These are phyloP conservation scores for Drosophila lacicola DNA, from an alignment of 2,888 invertebrate genomes.

Conservation along the genomic window DNA sequence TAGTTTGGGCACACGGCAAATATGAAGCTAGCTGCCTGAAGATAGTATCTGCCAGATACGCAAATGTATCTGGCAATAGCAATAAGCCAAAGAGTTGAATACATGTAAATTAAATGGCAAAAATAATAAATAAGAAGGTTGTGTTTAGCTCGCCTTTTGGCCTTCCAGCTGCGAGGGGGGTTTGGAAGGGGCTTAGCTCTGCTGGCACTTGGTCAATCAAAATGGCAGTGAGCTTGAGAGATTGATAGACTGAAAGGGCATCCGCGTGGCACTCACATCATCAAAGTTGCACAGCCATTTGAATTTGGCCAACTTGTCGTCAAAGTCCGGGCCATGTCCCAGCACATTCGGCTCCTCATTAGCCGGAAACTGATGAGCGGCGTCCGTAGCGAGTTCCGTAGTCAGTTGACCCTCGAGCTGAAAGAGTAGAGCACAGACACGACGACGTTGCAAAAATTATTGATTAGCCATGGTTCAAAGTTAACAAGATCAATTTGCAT, in stretches of 20 bases:
- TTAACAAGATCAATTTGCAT: constrained; percentile 36
- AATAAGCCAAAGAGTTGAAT: constrained; percentile 12
- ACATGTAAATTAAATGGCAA: constrained; percentile 12
- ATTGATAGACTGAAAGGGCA: neutral
- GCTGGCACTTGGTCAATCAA: constrained; percentile 25
- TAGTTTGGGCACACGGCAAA: constrained; percentile 45
- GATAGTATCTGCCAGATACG: neutral
- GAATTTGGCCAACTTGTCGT: constrained; percentile 71
- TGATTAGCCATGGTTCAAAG: constrained; percentile 28
- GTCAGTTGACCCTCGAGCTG: constrained; percentile 76
- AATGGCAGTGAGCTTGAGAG: constrained; percentile 19
- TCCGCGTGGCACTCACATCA: constrained; percentile 81
- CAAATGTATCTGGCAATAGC: constrained; percentile 11
- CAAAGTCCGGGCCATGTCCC: constrained; percentile 76
- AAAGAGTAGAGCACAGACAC: constrained; percentile 19
- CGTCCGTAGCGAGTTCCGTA: constrained; percentile 55
- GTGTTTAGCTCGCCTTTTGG: constrained; percentile 18
- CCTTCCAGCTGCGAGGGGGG: neutral
- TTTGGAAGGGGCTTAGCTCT: neutral
- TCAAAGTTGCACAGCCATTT: constrained; percentile 85
- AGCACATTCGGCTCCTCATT: constrained; percentile 82
- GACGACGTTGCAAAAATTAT: constrained; percentile 18
- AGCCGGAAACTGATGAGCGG: constrained; percentile 81
- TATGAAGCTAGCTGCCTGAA: constrained; percentile 9
- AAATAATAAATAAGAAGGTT: neutral